These are phyloP conservation scores for Ormyrus pomaceus DNA, from an alignment of 2,888 invertebrate genomes.

Conservation along the genomic window DNA sequence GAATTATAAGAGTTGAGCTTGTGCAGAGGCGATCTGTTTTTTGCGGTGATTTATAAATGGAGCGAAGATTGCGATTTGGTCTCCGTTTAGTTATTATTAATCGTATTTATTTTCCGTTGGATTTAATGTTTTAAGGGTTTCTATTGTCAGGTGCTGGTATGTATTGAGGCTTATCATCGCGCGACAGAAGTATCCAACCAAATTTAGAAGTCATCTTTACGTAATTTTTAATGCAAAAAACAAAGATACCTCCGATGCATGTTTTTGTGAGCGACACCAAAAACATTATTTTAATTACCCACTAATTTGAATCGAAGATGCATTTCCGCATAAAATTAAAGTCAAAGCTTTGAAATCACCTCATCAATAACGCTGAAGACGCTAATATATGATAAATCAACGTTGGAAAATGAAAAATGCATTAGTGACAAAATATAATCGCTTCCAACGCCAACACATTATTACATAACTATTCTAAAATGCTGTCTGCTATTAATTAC, in stretches of 20 bases:
- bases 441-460: conserved; percentile 38
- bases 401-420: conserved; percentile 38
- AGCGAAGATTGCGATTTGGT: too few species aligned
- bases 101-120: too few species aligned
- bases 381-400: conserved; percentile 23
- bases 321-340: conserved; percentile 18
- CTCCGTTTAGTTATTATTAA: too few species aligned
- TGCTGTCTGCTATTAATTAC: neutral
- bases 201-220: neutral
- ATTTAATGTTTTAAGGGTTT: too few species aligned
- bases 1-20: too few species aligned
- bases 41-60: too few species aligned
- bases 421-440: conserved; percentile 30
- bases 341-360: neutral
- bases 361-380: neutral
- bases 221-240: conserved; percentile 12
- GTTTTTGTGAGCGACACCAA: conserved; percentile 14
- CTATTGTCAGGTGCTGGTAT: too few species aligned
- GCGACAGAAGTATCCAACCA: neutral
- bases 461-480: conserved; percentile 14
- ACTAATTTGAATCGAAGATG: conserved; percentile 14
- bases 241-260: neutral
- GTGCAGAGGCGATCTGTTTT: too few species aligned
- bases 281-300: conserved; percentile 13
- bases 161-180: too few species aligned